These are phyloP conservation scores for Lycocorax pyrrhopterus DNA, from an alignment of 2,113 vertebrate species.

Conservation along the genomic window DNA sequence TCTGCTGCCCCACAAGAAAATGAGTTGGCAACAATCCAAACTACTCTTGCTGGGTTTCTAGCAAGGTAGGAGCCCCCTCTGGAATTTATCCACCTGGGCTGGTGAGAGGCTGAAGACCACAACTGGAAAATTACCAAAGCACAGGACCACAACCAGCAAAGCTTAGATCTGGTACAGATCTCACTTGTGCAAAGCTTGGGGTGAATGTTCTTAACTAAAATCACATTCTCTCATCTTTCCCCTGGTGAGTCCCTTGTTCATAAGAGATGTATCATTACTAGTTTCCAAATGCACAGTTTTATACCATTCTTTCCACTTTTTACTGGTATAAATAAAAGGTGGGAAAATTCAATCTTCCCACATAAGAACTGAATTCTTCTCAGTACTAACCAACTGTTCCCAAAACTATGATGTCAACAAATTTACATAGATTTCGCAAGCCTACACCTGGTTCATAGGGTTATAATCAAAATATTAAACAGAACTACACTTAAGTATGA, in stretches of 20 bases:
- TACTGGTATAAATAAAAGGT: neutral
- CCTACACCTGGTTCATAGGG: neutral
- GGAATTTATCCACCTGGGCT: neutral
- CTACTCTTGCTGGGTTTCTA: neutral
- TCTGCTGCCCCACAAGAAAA: neutral
- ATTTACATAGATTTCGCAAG: neutral
- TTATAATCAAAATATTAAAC: neutral
- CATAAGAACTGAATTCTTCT: neutral
- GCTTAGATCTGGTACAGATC: neutral
- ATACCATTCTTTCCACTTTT: neutral
- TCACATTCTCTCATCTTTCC: neutral
- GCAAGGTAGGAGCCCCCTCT: neutral
- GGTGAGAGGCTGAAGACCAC: neutral
- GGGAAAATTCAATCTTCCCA: neutral
- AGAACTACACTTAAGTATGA: neutral
- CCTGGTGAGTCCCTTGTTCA: neutral
- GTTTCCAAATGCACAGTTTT: neutral
- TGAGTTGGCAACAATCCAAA: neutral
- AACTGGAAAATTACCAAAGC: neutral
- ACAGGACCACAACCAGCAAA: neutral
- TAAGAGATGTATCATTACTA: neutral
- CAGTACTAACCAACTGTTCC: neutral
- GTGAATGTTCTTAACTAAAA: neutral
- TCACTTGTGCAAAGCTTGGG: neutral
- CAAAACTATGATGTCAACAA: neutral